Conservation (phyloP, 1,140 invertebrate species). For the Drosophila melanogaster region DNA sequence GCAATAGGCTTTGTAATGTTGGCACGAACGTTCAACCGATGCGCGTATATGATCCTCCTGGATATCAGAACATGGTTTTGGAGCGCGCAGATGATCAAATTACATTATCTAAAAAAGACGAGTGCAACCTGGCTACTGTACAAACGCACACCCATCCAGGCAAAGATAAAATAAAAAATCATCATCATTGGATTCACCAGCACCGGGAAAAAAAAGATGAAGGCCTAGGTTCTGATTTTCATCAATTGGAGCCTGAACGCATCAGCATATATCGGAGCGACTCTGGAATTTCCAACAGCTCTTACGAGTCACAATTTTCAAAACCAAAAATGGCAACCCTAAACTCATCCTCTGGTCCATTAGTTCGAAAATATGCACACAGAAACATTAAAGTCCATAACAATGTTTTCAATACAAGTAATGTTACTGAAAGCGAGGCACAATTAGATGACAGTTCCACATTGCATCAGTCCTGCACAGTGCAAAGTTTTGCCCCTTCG, state of each 20-base stretch:
- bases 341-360: constrained; percentile 18
- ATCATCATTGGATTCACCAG: constrained; percentile 72
- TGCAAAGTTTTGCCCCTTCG: constrained; percentile 29
- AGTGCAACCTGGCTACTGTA: constrained; percentile 55
- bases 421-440: background rate
- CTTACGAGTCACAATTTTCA: constrained; percentile 72
- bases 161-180: constrained; percentile 64
- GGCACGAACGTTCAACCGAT: constrained; percentile 57
- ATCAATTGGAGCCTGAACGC: constrained; percentile 76
- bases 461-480: constrained; percentile 55
- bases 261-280: constrained; percentile 83
- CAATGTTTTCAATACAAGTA: constrained; percentile 6
- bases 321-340: constrained; percentile 14
- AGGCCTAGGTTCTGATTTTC: constrained; percentile 45
- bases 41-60: constrained; percentile 72
- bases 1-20: constrained; percentile 75
- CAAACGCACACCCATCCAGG: constrained; percentile 60
- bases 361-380: constrained; percentile 53
- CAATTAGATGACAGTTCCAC: constrained; percentile 48
- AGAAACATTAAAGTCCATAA: constrained; percentile 68
- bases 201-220: constrained; percentile 73
- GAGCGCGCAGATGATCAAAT: constrained; percentile 66
- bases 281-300: constrained; percentile 84
- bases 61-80: constrained; percentile 85
- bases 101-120: constrained; percentile 24